Evolutionary conservation across 2,113 vertebrate species (phyloP), one percentile per base, ranked within the genome.

Genomic region (Apaloderma vittatum): DNA sequence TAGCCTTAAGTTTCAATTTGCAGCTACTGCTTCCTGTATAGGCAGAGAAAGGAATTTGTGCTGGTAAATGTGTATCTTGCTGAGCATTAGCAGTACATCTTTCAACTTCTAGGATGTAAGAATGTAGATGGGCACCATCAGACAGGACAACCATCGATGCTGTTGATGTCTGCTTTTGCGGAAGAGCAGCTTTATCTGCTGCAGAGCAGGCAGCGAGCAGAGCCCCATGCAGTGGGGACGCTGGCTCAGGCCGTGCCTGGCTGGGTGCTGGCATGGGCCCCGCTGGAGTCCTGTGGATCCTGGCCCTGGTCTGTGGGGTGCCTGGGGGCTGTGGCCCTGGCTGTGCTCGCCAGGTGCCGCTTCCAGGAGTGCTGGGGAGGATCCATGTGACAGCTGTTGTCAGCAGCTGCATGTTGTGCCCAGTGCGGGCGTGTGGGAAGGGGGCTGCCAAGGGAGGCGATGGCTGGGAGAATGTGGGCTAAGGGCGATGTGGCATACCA

Each of bases 151-250:
- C 19, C 10, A 1, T 4, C 13, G 21, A 5, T 61, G 67, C 36
- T 29, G 2, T 4, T 4, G 17, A 2, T 36, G 55, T 8, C 46
- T 40, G 0, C 4, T 11, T 40, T 16, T 14, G 15, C 7, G 7
- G 30, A 19, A 10, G 11, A 68, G 54, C 3, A 68, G 54, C 3
- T 0, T 11, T 6, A 8, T 1, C 26, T 21, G 12, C 37, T 0
- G 6, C 6, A 6, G 88, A n/a, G 5, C 9, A 2, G 51, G 21
- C 22, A 2, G 21, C 0, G 12, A 32, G 40, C 2, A 0, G 32
- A 32, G 40, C 22, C 26, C 3, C 1, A 15, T 2, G 12, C 1
- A 30, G 49, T 62, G 6, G 45, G 22, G 58, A 5, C 8, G 20
- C 6, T 6, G 0, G 51, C 72, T 40, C 8, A 0, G 1, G 5